Evolutionary conservation across 2,113 vertebrate species (phyloP).

Genomic region (Xenopus borealis): DNA sequence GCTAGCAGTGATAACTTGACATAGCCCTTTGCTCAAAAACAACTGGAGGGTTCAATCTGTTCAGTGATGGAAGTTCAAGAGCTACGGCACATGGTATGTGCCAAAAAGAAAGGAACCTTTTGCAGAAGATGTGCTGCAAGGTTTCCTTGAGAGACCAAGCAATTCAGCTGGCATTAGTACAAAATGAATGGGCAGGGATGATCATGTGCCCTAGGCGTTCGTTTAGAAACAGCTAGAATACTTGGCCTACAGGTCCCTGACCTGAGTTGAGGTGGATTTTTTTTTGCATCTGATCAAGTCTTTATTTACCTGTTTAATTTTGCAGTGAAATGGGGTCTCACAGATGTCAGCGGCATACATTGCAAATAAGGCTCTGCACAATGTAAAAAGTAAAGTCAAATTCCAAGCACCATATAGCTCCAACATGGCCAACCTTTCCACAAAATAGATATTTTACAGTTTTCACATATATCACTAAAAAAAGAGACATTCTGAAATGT

Average conservation of each 20-base stretch:
- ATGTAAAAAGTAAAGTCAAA: slow-evolving; percentile 81
- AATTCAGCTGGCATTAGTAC: too few species aligned
- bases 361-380: slow-evolving; percentile 83
- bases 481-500: slow-evolving; percentile 69
- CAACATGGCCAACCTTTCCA: slow-evolving; percentile 66
- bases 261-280: background rate
- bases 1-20: too few species aligned
- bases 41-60: too few species aligned
- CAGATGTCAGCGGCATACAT: slow-evolving; percentile 61
- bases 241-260: background rate
- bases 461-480: slow-evolving; percentile 86
- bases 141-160: too few species aligned
- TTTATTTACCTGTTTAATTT: background rate
- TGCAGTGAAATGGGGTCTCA: slow-evolving; percentile 36
- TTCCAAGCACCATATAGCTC: slow-evolving; percentile 80
- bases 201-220: background rate
- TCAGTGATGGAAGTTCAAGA: too few species aligned
- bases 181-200: too few species aligned
- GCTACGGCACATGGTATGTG: too few species aligned
- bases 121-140: too few species aligned
- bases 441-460: slow-evolving; percentile 67
- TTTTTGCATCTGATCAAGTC: background rate
- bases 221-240: background rate
- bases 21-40: too few species aligned
- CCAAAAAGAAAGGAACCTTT: background rate